phyloP scores from a whole-genome alignment of 2,113 vertebrate species.

The Hystrix brachyura region DNA sequence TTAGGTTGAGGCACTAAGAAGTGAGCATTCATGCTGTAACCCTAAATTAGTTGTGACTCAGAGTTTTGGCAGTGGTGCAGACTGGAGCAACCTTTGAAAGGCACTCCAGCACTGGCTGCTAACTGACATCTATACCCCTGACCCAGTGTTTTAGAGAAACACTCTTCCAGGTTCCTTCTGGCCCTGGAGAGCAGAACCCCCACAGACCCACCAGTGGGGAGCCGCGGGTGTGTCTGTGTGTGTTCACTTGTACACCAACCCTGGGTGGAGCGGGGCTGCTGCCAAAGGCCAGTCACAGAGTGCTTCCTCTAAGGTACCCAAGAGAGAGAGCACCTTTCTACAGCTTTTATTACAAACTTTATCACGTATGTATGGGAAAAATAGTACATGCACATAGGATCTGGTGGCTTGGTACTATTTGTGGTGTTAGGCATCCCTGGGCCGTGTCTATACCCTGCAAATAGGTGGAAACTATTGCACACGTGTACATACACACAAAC shows the following conservation, averaged over 20 bases:
- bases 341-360: neutral
- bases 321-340: neutral
- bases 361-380: neutral
- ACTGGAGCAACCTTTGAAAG: slow-evolving; percentile 30
- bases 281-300: neutral
- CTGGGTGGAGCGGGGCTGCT: neutral
- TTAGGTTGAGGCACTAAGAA: neutral
- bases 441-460: too few relatives aligned
- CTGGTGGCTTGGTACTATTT: neutral
- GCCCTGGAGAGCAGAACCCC: neutral
- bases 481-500: neutral
- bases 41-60: slow-evolving; percentile 40
- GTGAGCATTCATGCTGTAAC: neutral
- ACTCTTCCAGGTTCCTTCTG: neutral
- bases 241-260: neutral
- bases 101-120: neutral
- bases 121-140: neutral
- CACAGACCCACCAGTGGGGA: neutral
- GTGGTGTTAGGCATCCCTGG: neutral
- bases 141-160: neutral
- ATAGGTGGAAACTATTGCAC: neutral
- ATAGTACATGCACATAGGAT: neutral
- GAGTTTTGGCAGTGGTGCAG: neutral
- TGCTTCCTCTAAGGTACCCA: neutral
- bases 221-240: neutral